phyloP scores from a whole-genome alignment of 2,113 vertebrate genomes.

The Nanorana parkeri region DNA sequence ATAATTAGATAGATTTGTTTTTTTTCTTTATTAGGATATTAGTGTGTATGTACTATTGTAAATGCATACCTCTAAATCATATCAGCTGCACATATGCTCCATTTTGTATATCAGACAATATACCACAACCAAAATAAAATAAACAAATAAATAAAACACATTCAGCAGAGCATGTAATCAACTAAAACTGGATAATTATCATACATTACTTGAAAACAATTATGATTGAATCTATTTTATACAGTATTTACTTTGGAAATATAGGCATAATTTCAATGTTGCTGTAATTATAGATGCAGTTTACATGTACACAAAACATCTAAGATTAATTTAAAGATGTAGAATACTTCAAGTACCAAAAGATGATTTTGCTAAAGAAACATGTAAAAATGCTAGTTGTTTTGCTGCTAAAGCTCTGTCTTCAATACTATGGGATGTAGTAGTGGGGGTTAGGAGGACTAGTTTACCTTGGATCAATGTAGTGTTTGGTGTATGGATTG shows the following conservation, averaged over 20 bases:
- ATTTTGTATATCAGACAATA: background rate
- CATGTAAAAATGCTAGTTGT: no score
- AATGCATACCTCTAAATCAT: background rate
- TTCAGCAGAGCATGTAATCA: conserved; percentile 11
- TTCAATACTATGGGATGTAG: no score
- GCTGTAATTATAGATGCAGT: background rate
- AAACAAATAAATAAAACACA: background rate
- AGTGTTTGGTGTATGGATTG: no score
- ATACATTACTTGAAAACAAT: conserved; percentile 20
- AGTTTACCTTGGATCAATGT: no score
- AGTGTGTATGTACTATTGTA: background rate
- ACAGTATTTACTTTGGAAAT: conserved; percentile 4
- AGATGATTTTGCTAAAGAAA: no score
- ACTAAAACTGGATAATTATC: conserved; percentile 17
- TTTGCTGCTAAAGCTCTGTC: no score
- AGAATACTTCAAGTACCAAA: no score
- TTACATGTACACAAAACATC: background rate
- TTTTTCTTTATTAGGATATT: background rate
- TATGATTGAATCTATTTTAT: conserved; percentile 7
- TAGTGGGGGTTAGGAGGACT: no score
- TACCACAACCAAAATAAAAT: background rate
- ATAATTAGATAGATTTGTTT: conserved; percentile 1
- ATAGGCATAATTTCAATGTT: background rate
- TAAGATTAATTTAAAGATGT: no score
- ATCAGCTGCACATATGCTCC: background rate